Evolutionary conservation across 1,140 invertebrate genomes (phyloP).

Genomic region (Drosophila oshimai): DNA sequence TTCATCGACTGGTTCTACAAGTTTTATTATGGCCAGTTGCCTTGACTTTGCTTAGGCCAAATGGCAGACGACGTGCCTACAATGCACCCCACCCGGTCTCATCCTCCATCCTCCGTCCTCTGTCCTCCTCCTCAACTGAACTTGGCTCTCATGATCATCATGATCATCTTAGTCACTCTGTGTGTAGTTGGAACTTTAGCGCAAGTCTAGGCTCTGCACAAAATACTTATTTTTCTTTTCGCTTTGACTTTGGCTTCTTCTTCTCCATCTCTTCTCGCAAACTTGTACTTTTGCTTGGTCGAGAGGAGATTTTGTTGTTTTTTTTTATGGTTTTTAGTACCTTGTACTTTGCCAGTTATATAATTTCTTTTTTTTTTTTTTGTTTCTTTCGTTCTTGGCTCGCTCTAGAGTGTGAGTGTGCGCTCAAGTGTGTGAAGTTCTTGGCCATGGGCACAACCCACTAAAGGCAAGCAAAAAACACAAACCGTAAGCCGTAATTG

Average conservation of each 20-base stretch:
- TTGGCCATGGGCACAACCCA: conserved; percentile 65
- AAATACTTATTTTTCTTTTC: conserved; percentile 16
- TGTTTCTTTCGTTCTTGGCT: conserved; percentile 22
- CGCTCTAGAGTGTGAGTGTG: conserved; percentile 29
- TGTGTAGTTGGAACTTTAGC: conserved; percentile 14
- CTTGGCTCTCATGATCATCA: conserved; percentile 10
- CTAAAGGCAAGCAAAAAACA: conserved; percentile 21
- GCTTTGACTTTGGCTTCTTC: conserved; percentile 16
- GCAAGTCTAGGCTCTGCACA: conserved; percentile 24
- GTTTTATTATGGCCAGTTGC: conserved; percentile 70
- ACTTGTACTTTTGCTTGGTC: conserved; percentile 64
- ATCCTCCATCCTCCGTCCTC: conserved; percentile 10
- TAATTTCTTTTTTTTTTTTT: conserved; percentile 41
- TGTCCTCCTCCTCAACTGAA: not conserved
- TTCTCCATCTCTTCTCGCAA: conserved; percentile 26
- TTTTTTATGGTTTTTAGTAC: conserved; percentile 35
- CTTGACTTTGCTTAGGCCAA: conserved; percentile 77
- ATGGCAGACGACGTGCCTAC: conserved; percentile 50
- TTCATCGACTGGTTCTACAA: conserved; percentile 71
- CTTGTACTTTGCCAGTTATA: conserved; percentile 49
- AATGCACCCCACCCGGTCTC: conserved; percentile 62
- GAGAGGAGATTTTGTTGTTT: conserved; percentile 17
- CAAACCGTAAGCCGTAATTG: conserved; percentile 39
- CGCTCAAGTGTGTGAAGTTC: conserved; percentile 75
- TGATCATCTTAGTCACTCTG: conserved; percentile 29